Conservation (phyloP, 2,797 vertebrate species). For the Gastrophryne carolinensis region DNA sequence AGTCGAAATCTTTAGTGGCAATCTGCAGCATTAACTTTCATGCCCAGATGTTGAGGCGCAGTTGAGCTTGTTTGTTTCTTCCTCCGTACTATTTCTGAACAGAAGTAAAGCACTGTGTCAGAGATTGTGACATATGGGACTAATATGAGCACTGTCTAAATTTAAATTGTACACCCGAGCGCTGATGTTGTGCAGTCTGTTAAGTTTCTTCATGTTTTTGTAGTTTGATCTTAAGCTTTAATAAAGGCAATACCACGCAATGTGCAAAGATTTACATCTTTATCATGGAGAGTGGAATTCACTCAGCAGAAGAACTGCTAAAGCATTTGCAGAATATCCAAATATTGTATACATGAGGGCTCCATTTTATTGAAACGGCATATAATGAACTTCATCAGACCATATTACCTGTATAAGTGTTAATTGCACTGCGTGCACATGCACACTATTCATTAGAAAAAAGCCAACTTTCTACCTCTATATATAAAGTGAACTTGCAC, state of each 20-base stretch:
- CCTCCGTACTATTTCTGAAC: conserved; percentile 7
- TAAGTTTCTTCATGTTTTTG: conserved; percentile 25
- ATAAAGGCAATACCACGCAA: background rate
- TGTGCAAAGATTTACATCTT: background rate
- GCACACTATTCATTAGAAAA: too few species aligned
- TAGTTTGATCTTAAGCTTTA: background rate
- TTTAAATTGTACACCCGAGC: conserved; percentile 26
- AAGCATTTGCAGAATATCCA: too few species aligned
- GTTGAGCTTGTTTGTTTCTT: background rate
- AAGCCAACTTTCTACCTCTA: too few species aligned
- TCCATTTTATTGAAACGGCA: too few species aligned
- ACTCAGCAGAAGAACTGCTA: too few species aligned
- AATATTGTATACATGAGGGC: too few species aligned
- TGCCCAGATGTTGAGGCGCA: conserved; percentile 6
- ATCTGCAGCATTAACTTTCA: background rate
- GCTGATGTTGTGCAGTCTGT: conserved; percentile 35
- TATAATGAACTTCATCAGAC: too few species aligned
- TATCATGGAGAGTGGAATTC: background rate
- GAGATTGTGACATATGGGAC: conserved; percentile 38
- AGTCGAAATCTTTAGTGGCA: too few species aligned
- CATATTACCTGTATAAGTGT: too few species aligned
- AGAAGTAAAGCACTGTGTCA: conserved; percentile 26
- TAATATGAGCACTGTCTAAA: conserved; percentile 32
- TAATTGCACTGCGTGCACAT: too few species aligned
- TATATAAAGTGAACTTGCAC: too few species aligned